phyloP scores from a whole-genome alignment of 2,888 invertebrate species.

The Halocaridina rubra region DNA sequence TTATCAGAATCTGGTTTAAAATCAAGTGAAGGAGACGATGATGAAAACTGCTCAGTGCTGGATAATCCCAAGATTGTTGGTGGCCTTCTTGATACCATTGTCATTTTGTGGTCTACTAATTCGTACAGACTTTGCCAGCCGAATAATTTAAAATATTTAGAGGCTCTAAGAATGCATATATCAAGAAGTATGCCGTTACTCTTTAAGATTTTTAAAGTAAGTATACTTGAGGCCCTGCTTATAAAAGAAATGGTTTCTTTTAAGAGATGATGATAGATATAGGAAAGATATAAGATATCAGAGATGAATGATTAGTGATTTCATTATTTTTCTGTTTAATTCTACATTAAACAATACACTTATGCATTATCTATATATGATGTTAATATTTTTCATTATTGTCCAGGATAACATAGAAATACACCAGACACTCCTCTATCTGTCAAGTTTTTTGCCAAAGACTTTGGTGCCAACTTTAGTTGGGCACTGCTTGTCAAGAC shows the following conservation, averaged over 20 bases:
- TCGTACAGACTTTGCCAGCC: constrained; percentile 33
- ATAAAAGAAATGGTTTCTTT: too few relatives aligned
- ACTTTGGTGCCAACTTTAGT: constrained; percentile 56
- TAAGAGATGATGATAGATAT: too few relatives aligned
- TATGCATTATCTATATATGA: too few relatives aligned
- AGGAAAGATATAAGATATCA: too few relatives aligned
- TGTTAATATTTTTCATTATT: too few relatives aligned
- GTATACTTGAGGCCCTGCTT: too few relatives aligned
- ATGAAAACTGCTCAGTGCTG: constrained; percentile 29
- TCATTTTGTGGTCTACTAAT: constrained; percentile 59
- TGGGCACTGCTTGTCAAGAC: constrained; percentile 59
- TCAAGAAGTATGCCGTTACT: constrained; percentile 46
- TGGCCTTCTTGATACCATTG: constrained; percentile 55
- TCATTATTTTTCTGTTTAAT: not conserved
- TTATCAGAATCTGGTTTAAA: not conserved
- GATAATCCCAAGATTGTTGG: constrained; percentile 45
- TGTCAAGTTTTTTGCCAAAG: constrained; percentile 59
- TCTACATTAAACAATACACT: too few relatives aligned
- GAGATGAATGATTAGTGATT: too few relatives aligned
- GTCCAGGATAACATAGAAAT: constrained; percentile 37
- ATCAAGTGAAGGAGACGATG: not conserved
- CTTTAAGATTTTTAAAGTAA: constrained; percentile 52
- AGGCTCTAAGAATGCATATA: constrained; percentile 32
- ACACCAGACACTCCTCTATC: constrained; percentile 50
- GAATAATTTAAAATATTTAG: constrained; percentile 53